These are phyloP conservation scores for Euplexia lucipara DNA, from an alignment of 2,888 invertebrate genomes.

Conservation along the genomic window DNA sequence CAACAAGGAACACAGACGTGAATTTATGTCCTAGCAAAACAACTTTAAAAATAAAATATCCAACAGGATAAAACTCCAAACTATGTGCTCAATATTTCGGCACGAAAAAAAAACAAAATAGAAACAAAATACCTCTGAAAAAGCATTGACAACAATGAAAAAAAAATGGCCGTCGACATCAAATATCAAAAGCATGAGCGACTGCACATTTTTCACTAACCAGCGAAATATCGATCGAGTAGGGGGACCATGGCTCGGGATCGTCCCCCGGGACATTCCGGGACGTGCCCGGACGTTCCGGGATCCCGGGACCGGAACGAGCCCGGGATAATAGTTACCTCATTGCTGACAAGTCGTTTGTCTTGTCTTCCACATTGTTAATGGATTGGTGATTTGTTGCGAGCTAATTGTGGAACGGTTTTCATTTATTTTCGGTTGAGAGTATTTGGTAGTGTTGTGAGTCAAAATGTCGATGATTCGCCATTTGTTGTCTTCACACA, in stretches of 20 bases:
- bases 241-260: constrained; percentile 68
- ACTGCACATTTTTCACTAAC: constrained; percentile 51
- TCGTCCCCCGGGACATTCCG: constrained; percentile 70
- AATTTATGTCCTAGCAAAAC: too few species aligned
- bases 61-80: constrained; percentile 13
- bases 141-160: constrained; percentile 4
- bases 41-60: neutral
- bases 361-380: constrained; percentile 80
- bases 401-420: constrained; percentile 71
- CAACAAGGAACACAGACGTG: too few species aligned
- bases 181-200: constrained; percentile 25
- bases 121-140: neutral
- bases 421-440: constrained; percentile 50
- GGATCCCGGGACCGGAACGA: constrained; percentile 54
- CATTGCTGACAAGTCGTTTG: constrained; percentile 79
- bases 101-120: neutral
- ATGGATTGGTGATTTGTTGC: constrained; percentile 84
- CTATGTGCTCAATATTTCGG: constrained; percentile 11
- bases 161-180: neutral
- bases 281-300: constrained; percentile 53
- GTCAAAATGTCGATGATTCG: constrained; percentile 14
- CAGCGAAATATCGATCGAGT: constrained; percentile 65
- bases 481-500: neutral
- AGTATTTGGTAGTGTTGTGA: constrained; percentile 14
- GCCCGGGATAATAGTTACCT: constrained; percentile 82